Base-by-base conservation (phyloP, 2,797 vertebrate species). In the Gymnothorax javanicus region DNA sequence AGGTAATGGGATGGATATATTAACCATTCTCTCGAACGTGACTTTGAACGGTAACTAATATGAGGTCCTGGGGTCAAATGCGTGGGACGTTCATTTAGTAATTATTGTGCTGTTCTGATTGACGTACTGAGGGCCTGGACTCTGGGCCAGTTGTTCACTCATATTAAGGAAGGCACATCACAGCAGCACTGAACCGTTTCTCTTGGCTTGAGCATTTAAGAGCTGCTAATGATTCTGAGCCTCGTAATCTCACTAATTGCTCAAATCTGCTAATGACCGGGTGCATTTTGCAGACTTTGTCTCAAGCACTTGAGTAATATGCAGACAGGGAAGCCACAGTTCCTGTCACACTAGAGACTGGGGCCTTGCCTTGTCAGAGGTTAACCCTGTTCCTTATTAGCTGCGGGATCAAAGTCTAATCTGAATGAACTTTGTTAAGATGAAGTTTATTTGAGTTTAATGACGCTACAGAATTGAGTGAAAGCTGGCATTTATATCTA, bases 261-360 rank as follows among this genome's bases (percentile, higher is more conserved):
- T 91, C 89, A 90, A 92, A 91, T 91, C 91, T 91, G 89, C 91
- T 94, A 93, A 95, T 93, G 92, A 94, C 89, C 88, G 87, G 91
- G 88, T 88, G 85, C 88, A 89, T 90, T 88, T 85, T 69, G 90
- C 87, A 85, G 85, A 88, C 88, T 83, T 86, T 5, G 79, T 87
- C 91, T 91, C 90, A 93, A 94, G 92, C 82, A 87, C 91, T 93
- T 85, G 85, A 92, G 93, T 93, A 94, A 96, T 95, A 93, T 89
- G 87, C 81, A 85, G 85, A 89, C 73, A 64, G 82, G 7, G 50
- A 89, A 25, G 20, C 69, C 85, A 92, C 71, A 92, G 92, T 85
- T 85, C 89, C 17, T 85, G 88, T 86, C 89, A 89, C 85, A 73
- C 85, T 89, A 89, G 87, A 56, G 84, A 58, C 33, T 11, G 50